Evolutionary conservation across 1,140 invertebrate species (phyloP), one percentile per base, ranked within the genome.

Genomic region (Matsumurasca onukii): DNA sequence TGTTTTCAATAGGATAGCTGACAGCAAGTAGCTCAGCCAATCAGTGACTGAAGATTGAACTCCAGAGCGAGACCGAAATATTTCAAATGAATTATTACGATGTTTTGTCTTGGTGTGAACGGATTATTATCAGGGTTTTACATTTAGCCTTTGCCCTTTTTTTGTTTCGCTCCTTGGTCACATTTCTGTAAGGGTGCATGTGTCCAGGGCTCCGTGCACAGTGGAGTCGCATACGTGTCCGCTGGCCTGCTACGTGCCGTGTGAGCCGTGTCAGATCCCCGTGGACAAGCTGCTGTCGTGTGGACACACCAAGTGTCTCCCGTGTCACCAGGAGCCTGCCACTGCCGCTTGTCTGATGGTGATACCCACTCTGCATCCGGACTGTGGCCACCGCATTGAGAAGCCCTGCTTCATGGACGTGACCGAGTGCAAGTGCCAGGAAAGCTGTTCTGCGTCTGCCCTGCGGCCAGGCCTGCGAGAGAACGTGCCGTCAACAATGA

Each of bases 201-300:
- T n/a, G n/a, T 59, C 5, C 25, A 59, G 55, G 30, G 24, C 22
- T 25, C 55, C 55, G 5, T 59, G 55, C 30, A 27, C 25, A 69
- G 78, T 81, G 27, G 70, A 76, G 2, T 73, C 70, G 1, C 84
- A 86, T 70, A 70, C 72, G 12, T 86, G 85, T 72, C 78, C 78
- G 5, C 77, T 82, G 59, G 69, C 63, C 39, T 86, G 85, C 73
- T 77, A 68, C 31, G 66, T 78, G 67, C 70, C 76, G 24, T 86
- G 84, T 75, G 68, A 75, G 2, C 76, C 76, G 17, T 86, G 86
- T 73, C 72, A 61, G 9, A 74, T 78, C 27, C 66, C 70, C 0
- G 76, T 85, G 2, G 25, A 70, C 15, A 80, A 80, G 67, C 69
- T 45, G 2, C 75, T 86, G 27, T 77, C 75, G 0, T 87, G 85